Base-by-base conservation (phyloP, 2,797 vertebrate species). In the Acrossocheilus wenchowensis region DNA sequence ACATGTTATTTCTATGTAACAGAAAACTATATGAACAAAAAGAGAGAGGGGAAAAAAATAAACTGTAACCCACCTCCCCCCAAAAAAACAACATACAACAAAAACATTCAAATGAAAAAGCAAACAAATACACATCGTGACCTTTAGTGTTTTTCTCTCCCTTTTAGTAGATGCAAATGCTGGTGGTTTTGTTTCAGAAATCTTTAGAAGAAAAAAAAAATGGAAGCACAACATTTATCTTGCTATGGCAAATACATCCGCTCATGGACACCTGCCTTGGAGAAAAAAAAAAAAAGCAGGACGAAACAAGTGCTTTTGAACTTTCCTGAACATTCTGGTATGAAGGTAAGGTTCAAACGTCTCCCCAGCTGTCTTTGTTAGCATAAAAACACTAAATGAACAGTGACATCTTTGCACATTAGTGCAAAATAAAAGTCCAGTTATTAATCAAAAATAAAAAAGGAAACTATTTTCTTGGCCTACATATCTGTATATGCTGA, bases 1-100 rank as follows among this genome's bases (percentile, higher is more conserved):
- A 93, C 93, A 92, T 88, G 94, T 91, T 90, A 86, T 93, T 94
- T 95, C 94, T 96, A 94, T 84, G 86, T 90, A 90, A 89, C 78
- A 91, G 91, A 95, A 92, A 78, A 90, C 89, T 82, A 90, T 90
- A 89, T 88, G 64, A 92, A 92, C 90, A 81, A 84, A 86, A 54
- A 84, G 34, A 50, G 50, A 39, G 57, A 4, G 57, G 54, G 23
- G 54, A 30, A 30, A 5, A 68, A 69, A 30, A 78, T 48, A 74
- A 79, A 23, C 30, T n/a, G 15, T 34, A 34, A 34, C 6, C 14
- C 62, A 6, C 12, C 12, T 30, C 36, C 6, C 39, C 68, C 34
- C 34, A 1, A 54, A 72, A 72, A n/a, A n/a, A 30, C 6, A 17
- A 66, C 26, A 34, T 34, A 66, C 30, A 34, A 66, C 26, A 66